phyloP scores from a whole-genome alignment of 2,797 vertebrate genomes.

The Onychomys torridus region DNA sequence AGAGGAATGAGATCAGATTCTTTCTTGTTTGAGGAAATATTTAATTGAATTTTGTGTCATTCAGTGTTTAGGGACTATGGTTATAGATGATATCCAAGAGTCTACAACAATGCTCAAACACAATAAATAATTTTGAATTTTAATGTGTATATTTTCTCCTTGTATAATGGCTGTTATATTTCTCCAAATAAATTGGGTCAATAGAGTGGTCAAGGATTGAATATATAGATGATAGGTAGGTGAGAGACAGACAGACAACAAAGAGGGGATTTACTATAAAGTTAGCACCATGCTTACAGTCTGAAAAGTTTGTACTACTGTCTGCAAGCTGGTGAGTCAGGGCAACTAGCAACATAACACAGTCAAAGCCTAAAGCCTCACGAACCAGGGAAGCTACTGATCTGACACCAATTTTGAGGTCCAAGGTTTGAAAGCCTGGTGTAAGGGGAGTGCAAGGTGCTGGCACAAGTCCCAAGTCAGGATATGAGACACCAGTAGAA shows the following conservation, averaged over 20 bases:
- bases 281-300: not conserved
- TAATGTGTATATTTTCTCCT: not conserved
- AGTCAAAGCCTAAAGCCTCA: not conserved
- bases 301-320: not conserved
- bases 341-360: not conserved
- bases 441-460: accelerated
- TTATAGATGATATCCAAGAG: not conserved
- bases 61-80: not conserved
- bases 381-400: not conserved
- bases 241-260: not conserved
- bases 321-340: not conserved
- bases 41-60: not conserved
- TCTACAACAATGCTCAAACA: not conserved
- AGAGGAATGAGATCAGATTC: not conserved
- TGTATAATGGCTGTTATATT: too few species aligned
- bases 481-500: not conserved
- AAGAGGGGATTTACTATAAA: not conserved
- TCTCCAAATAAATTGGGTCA: not conserved
- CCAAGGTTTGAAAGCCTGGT: not conserved
- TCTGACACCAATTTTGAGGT: not conserved
- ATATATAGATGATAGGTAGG: not conserved
- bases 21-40: not conserved
- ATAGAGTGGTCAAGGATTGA: not conserved
- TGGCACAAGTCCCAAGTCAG: not conserved
- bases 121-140: not conserved